Evolutionary conservation across 1,140 invertebrate species (phyloP), one percentile per base, ranked within the genome.

Genomic region (Idris sp.): DNA sequence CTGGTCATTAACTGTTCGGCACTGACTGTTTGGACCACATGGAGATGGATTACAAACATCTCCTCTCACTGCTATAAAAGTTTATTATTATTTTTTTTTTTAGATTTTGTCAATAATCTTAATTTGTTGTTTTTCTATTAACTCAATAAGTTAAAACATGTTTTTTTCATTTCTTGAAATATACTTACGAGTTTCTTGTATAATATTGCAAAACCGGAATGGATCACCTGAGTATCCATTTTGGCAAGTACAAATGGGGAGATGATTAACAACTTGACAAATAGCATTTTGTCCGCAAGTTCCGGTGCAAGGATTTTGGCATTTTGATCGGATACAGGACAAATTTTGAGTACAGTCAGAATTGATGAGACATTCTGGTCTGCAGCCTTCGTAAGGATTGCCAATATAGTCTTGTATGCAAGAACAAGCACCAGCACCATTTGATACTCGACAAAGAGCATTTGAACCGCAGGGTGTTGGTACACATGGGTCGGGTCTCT

Each of bases 201-300:
- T 30, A 4, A 61, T 10, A 15, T 16, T 72, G 19, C 84, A 86
- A 15, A 53, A 73, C 43, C 35, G 35, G 35, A 93, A 93, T 16
- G 93, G 93, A 88, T 94, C 92, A 31, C 93, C 92, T 2, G 90
- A 91, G 77, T 90, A 90, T 41, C 92, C 92, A 5, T 87, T 78
- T 1, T 90, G 89, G 83, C 93, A 94, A 48, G 90, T 92, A 76
- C 93, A 94, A 59, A 93, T 89, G 1, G 93, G 92, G 92, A 93
- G 83, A 91, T 90, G 46, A 76, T 89, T 90, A n/a, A 89, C 80
- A 18, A 89, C 88, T 75, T 89, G 84, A 68, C 90, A 91, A 0
- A 87, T 62, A 19, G 90, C 87, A 74, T 91, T 91, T 8, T 84
- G 81, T 38, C 89, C 89, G 76, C 89, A 90, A 16, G 85, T 84